Evolutionary conservation across 2,888 invertebrate genomes (phyloP), one percentile per base, ranked within the genome.

Genomic region (Hypomecis punctinalis): DNA sequence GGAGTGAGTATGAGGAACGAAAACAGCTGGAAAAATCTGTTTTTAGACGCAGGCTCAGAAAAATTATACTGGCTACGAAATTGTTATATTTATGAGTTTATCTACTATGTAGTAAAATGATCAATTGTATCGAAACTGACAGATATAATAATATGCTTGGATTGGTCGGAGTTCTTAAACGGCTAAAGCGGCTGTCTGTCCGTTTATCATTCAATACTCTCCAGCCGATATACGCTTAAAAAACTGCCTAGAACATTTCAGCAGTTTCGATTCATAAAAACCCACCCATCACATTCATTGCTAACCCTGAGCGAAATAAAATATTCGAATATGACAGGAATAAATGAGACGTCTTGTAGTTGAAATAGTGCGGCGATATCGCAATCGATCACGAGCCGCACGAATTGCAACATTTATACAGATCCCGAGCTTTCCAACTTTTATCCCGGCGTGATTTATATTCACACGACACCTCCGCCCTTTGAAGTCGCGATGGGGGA

Each of bases 381-480:
- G 80, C 82, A 80, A 90, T 90, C 87, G 85, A 90, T 89, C 89
- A 89, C 80, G 75, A 76, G 72, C 80, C 81, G 78, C 79, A 82
- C 82, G 87, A 85, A 88, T 88, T 84, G 87, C 88, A 88, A 88
- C 87, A 88, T 89, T 89, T 88, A 86, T 89, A 87, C 82, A 85
- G 86, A 87, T 86, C 83, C 81, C 65, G 76, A 78, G 83, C 80
- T 83, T 82, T 80, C 80, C 85, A 80, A 81, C 85, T 87, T 85
- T 84, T 85, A 85, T 86, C 84, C 86, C 83, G 78, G 76, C 78
- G 74, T 88, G 91, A 91, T 91, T 91, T 91, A 90, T 90, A 85
- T 85, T 83, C 83, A 81, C 80, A 79, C 85, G 89, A 88, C 89
- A 89, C 85, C 86, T 86, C 76, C 84, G 86, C 87, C 90, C 91